A percentile compares a stretch with the other conserved stretches of the same genome.
These are phyloP conservation scores for Drosophila anomalata DNA, from an alignment of 2,888 invertebrate genomes.

Conservation along the genomic window DNA sequence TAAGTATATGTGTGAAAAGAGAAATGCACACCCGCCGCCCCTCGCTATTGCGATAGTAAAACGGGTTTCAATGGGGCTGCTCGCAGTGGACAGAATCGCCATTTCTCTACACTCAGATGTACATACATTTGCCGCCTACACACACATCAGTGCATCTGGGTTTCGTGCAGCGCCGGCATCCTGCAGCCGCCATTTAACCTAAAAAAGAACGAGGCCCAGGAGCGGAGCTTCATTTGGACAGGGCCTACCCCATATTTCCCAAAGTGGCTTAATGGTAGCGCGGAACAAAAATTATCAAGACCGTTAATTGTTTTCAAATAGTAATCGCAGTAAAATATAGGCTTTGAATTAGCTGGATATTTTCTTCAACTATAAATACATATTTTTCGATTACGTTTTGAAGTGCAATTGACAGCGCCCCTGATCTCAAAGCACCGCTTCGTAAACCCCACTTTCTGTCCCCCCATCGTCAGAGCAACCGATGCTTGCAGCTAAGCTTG, in stretches of 20 bases:
- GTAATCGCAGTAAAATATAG: too few species aligned
- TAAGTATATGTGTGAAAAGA: conserved; percentile 23
- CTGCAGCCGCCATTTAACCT: conserved; percentile 74
- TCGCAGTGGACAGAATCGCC: conserved; percentile 41
- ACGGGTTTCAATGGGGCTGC: conserved; percentile 63
- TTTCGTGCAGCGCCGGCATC: conserved; percentile 65
- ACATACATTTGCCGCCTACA: conserved; percentile 70
- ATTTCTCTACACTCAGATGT: conserved; percentile 73
- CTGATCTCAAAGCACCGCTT: background rate
- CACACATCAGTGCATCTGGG: conserved; percentile 40
- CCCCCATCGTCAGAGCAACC: conserved; percentile 22
- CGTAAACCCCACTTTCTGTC: background rate
- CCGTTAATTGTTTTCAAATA: too few species aligned
- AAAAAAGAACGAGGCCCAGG: conserved; percentile 50
- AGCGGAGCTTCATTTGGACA: conserved; percentile 10
- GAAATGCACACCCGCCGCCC: conserved; percentile 2
- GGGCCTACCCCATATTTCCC: background rate
- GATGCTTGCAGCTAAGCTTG: conserved; percentile 45
- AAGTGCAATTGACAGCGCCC: background rate
- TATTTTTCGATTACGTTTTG: background rate
- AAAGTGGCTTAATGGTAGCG: background rate
- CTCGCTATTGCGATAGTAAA: conserved; percentile 61
- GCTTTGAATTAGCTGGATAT: background rate
- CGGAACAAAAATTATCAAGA: background rate
- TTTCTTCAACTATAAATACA: background rate